Conservation (phyloP, 1,140 invertebrate species). For the Cherax quadricarinatus region DNA sequence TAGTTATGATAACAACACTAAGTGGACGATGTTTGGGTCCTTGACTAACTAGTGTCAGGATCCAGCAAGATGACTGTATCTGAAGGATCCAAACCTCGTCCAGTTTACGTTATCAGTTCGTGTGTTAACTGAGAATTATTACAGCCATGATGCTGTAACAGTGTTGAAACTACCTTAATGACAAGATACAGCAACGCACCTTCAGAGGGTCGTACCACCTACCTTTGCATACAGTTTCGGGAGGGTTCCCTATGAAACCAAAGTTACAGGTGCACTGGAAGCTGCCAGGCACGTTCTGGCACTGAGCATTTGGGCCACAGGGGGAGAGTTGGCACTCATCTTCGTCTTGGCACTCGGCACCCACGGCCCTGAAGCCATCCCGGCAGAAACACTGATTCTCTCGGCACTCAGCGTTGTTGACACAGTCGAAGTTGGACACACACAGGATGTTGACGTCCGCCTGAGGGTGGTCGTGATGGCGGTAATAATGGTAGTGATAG, state of each 20-base stretch:
- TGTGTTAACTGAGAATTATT: no score
- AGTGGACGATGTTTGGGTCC: no score
- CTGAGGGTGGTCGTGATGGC: conserved; percentile 29
- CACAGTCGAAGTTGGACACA: conserved; percentile 92
- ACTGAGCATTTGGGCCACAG: conserved; percentile 89
- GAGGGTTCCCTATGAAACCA: conserved; percentile 90
- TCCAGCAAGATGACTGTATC: no score
- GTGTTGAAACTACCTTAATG: no score
- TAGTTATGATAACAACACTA: no score
- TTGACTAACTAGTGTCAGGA: no score
- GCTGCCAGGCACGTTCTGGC: conserved; percentile 89
- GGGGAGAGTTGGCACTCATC: conserved; percentile 85
- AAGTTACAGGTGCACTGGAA: conserved; percentile 92
- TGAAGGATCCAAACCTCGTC: no score
- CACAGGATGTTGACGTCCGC: conserved; percentile 91
- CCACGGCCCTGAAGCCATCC: conserved; percentile 88
- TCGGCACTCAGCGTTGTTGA: conserved; percentile 93
- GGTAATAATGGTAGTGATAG: no score
- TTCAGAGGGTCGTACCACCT: conserved; percentile 41
- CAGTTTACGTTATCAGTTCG: no score
- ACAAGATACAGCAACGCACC: no score
- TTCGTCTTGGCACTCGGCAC: conserved; percentile 80
- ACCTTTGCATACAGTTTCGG: conserved; percentile 87
- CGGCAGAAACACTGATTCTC: conserved; percentile 94
- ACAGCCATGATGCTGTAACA: no score